Evolutionary conservation across 30 jellyfish, hydroid and myxozoan species (phyloP).

Genomic region (Pelagia noctiluca): DNA sequence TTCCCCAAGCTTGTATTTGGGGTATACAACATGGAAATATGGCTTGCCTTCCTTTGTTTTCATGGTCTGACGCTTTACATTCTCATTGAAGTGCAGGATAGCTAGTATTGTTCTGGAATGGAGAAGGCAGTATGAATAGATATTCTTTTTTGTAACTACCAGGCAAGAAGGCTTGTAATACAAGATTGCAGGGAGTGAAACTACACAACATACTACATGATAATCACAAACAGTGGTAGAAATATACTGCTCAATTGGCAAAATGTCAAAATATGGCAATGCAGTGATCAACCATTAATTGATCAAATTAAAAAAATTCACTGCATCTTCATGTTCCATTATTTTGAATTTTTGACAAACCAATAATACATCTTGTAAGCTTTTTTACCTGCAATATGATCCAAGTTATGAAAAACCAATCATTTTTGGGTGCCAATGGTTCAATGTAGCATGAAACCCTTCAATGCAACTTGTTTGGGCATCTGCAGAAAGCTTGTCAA

Average conservation of each 20-base stretch:
- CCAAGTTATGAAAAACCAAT: slow-evolving; percentile 29
- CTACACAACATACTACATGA: too few relatives aligned
- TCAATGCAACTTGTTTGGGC: slow-evolving; percentile 56
- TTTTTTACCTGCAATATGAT: slow-evolving; percentile 27
- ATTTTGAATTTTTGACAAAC: neutral
- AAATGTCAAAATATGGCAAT: neutral
- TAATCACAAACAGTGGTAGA: too few relatives aligned
- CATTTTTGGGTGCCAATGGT: slow-evolving; percentile 57
- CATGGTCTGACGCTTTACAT: too few relatives aligned
- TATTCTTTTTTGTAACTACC: neutral
- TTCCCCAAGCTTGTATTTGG: too few relatives aligned
- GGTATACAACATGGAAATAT: too few relatives aligned
- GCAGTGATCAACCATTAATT: too few relatives aligned
- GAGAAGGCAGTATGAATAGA: neutral
- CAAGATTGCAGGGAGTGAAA: too few relatives aligned
- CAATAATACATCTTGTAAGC: neutral
- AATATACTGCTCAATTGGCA: neutral
- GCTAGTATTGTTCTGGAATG: neutral
- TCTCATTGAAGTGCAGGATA: neutral
- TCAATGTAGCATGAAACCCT: slow-evolving; percentile 47
- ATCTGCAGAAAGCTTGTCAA: slow-evolving; percentile 22
- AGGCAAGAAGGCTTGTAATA: too few relatives aligned
- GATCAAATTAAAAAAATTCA: too few relatives aligned
- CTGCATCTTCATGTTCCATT: too few relatives aligned
- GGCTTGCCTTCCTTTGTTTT: too few relatives aligned